Base-by-base conservation (phyloP, 1,140 invertebrate species). In the Brevipalpus yothersi region DNA sequence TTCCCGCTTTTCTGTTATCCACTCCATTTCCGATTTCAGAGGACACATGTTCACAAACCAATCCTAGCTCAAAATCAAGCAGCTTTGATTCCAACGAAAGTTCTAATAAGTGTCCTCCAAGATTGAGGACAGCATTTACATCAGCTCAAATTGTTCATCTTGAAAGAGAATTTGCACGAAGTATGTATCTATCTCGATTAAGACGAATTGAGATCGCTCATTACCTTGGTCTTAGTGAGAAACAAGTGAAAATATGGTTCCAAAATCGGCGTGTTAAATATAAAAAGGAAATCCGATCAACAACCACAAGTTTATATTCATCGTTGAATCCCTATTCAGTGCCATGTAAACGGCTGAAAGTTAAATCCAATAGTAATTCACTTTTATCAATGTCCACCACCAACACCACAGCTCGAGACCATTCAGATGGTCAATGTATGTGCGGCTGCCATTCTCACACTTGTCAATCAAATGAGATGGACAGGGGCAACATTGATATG, bases 221-320 rank as follows among this genome's bases (percentile, higher is more conserved):
- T 5, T 75, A 74, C 62, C 67, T 79, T 5, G 78, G 82, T 23
- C 70, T 94, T 1, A 88, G 85, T 0, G 89, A 93, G 72, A 94
- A 93, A 69, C 88, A 92, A 72, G 86, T 92, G 47, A 92, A 89
- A 71, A 92, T 92, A 58, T 93, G 89, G 89, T 87, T 92, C 68
- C 87, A 92, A 70, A 90, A 90, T 68, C 66, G 76, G 9, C 75
- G 88, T 4, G 89, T 92, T 4, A 92, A 92, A 68, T 79, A 87
- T 69, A 91, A 92, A 75, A 91, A 91, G 67, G 84, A 82, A 53
- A 15, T 45, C 31, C 17, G 39, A 55, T 55, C 21, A 15, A 10
- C 53, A 31, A 15, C 53, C n/a, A 51, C 12, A n/a, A 17, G 9
- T 19, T 19, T 51, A 19, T 51, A 51, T 17, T 51, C 49, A 9